Conservation (phyloP, 2,888 invertebrate species). For the Amphiduros pacificus region DNA sequence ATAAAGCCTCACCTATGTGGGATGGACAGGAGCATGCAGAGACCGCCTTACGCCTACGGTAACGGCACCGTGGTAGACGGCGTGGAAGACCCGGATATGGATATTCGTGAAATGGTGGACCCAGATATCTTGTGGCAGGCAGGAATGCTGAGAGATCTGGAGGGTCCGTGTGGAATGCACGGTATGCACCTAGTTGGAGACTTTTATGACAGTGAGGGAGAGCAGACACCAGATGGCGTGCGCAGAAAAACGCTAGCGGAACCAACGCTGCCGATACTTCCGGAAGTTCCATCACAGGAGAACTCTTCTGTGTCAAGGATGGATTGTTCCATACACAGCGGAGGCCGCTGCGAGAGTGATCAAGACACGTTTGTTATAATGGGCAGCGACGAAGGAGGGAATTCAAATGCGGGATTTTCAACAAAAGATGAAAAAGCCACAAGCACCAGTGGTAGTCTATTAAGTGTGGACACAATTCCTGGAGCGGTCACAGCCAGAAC, state of each 20-base stretch:
- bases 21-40: not conserved
- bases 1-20: not conserved
- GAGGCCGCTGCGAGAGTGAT: not conserved
- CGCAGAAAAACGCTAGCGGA: constrained; percentile 4
- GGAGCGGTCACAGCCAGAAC: not conserved
- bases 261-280: constrained; percentile 11
- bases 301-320: constrained; percentile 9
- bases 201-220: not conserved
- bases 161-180: not conserved
- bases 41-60: not conserved
- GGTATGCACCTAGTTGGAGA: not conserved
- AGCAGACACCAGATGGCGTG: not conserved
- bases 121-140: not conserved
- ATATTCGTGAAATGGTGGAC: not conserved
- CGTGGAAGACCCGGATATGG: not conserved
- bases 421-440: not conserved
- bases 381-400: not conserved
- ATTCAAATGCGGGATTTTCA: not conserved
- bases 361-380: not conserved
- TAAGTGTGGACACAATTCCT: not conserved
- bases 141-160: not conserved
- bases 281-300: constrained; percentile 13
- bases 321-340: constrained; percentile 8
- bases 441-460: too few relatives aligned
- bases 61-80: not conserved